Base-by-base conservation (phyloP, 2,888 invertebrate genomes). In the Lycia hirtaria region DNA sequence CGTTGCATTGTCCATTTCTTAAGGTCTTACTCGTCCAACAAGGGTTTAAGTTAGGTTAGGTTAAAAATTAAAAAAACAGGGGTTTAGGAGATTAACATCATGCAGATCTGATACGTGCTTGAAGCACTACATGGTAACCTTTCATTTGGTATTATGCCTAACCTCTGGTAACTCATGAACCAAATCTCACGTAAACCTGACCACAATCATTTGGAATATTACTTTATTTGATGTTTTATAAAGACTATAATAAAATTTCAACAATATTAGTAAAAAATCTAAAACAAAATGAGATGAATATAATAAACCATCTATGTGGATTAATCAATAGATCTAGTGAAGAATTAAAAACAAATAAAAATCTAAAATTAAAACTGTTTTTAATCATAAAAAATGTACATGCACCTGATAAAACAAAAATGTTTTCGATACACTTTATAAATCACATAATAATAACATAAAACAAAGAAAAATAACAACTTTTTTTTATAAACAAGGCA, bases 401-500 rank as follows among this genome's bases (percentile, higher is more conserved):
- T 56, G 44, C 49, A 38, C 28, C 30, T 45, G 33, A 48, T 22
- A 14, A 50, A 45, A 49, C 37, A 24, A 40, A n/a, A 37, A 40
- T 40, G 38, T 50, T 32, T 41, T 24, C n/a, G 49, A 56, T 56
- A 47, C 62, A 65, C 44, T 54, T 61, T 40, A 61, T 50, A 61
- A 56, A 56, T 54, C 45, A 60, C 4, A 43, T 33, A 35, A 35
- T 47, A 48, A 60, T 48, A 24, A 53, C 40, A 53, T 48, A 52
- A 62, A 63, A 67, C 56, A 58, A 64, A 49, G 35, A 35, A 56
- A n/a, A 62, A 60, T 63, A 67, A 67, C 62, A 65, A 65, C 58
- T 52, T 48, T 45, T 51, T 48, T 40, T 32, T 33, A 53, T 35
- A 49, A 59, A 65, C 55, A 50, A 60, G 30, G 30, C 52, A 63